Percentiles rank a stretch among this genome's conserved stretches.
Conservation (phyloP, 2,797 vertebrate species). For the Epinephelus coioides region DNA sequence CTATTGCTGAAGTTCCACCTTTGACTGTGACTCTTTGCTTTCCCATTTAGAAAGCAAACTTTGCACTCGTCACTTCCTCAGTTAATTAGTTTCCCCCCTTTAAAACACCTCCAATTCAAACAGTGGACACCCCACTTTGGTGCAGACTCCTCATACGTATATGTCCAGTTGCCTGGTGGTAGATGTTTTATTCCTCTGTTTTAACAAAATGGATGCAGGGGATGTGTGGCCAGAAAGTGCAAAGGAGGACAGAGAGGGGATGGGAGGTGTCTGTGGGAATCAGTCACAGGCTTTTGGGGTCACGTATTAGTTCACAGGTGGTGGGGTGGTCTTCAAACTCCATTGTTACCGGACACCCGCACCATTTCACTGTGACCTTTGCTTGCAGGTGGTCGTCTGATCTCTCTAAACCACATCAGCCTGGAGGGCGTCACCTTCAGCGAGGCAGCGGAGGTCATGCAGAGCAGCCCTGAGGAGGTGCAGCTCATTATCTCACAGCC, state of each 20-base stretch:
- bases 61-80: neutral
- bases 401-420: conserved; percentile 92
- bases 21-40: neutral
- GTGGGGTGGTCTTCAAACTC: neutral
- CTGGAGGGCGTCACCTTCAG: conserved; percentile 91
- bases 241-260: neutral
- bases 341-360: conserved; percentile 35
- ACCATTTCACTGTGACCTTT: conserved; percentile 66
- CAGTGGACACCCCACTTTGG: neutral
- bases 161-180: neutral
- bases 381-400: conserved; percentile 88
- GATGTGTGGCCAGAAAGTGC: neutral
- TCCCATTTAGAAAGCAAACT: neutral
- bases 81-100: neutral
- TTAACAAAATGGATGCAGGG: neutral
- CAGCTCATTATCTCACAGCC: conserved; percentile 92
- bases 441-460: conserved; percentile 91
- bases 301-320: conserved; percentile 17
- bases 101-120: neutral
- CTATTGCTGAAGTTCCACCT: neutral
- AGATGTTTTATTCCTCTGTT: neutral
- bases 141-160: neutral
- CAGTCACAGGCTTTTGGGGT: neutral
- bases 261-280: conserved; percentile 1
- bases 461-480: conserved; percentile 89